Evolutionary conservation across 2,113 vertebrate genomes (phyloP), one percentile per base, ranked within the genome.

Genomic region (Microtus montanus): DNA sequence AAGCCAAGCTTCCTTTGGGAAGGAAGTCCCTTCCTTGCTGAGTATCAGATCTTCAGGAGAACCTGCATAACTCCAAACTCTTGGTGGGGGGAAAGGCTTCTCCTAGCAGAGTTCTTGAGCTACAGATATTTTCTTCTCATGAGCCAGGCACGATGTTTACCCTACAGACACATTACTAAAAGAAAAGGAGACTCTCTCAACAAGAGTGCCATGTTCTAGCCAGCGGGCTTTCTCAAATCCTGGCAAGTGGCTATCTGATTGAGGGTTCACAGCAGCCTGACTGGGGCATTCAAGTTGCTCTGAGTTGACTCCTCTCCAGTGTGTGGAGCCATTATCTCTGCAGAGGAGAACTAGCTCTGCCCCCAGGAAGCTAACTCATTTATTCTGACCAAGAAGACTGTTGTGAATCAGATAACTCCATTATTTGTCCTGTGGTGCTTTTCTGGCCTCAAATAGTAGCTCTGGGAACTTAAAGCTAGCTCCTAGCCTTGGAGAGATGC

Each of bases 381-480:
- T 89, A 82, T 89, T 97, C 80, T 71, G 94, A 38, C 85, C 89
- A 54, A 95, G 61, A 93, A 95, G 89, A 54, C 71, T 44, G n/a
- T 74, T 4, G 7, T 88, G 82, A 91, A 54, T 90, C 20, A 89
- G 64, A 68, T 89, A 78, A 89, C 38, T 86, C 78, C 41, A 70
- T 94, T 88, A 89, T n/a, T 58, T 30, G 54, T 68, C n/a, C 22
- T 58, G 15, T 47, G 2, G 26, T 4, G 24, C 84, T 94, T 83
- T 89, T 78, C 91, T 90, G 12, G 1, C 47, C 83, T 22, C 44
- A 2, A 77, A 91, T 75, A 52, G 77, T 38, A 91, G 87, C 68
- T 86, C n/a, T 15, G 0, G 74, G 83, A 28, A 3, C 54, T 19
- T 47, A 28, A 87, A 33, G 41, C 68, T 41, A 54, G 24, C 77